Conservation (phyloP, 2,797 vertebrate genomes). For the Coregonus ussuriensis region DNA sequence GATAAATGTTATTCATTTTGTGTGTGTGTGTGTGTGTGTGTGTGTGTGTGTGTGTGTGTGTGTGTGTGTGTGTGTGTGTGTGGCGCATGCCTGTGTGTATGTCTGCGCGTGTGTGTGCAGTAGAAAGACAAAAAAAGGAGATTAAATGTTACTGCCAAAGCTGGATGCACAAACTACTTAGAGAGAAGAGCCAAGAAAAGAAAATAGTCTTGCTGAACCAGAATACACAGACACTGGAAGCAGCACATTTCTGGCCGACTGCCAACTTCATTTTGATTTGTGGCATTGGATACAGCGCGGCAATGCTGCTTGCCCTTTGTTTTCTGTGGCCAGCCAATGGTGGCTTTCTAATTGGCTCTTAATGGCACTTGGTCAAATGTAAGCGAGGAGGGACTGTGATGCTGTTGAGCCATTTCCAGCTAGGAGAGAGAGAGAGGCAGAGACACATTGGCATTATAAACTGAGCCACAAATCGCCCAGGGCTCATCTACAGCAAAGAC, state of each 20-base stretch:
- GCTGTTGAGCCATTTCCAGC: neutral
- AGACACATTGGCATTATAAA: conserved; percentile 5
- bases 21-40: conserved; percentile 31
- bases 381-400: neutral
- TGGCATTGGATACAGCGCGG: conserved; percentile 55
- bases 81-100: neutral
- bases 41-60: conserved; percentile 17
- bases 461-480: neutral
- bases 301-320: conserved; percentile 64
- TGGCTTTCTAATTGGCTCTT: conserved; percentile 75
- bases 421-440: neutral
- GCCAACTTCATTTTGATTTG: conserved; percentile 71
- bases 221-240: too few species aligned
- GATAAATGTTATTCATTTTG: conserved; percentile 28
- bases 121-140: too few species aligned
- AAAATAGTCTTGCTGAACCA: too few species aligned
- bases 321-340: conserved; percentile 9
- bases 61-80: conserved; percentile 30
- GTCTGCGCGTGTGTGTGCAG: too few species aligned
- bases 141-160: too few species aligned
- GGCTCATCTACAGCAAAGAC: neutral
- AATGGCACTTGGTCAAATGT: conserved; percentile 56
- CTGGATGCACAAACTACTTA: too few species aligned
- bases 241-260: conserved; percentile 44
- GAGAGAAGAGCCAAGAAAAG: too few species aligned